Evolutionary conservation across 2,888 invertebrate species (phyloP).

Genomic region (Chorisops tibialis): DNA sequence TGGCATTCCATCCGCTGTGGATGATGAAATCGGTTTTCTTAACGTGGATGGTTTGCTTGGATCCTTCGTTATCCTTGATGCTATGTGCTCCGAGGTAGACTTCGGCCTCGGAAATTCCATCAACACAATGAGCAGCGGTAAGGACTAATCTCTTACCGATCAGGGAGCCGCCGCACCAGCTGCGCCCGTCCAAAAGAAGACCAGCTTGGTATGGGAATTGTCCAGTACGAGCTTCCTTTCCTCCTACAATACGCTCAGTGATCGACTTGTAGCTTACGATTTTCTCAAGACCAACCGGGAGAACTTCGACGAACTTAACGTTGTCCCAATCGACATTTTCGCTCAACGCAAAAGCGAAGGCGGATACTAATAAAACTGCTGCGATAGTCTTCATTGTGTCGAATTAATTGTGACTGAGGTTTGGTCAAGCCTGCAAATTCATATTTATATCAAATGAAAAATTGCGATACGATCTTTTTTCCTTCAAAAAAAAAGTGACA

Average conservation of each 20-base stretch:
- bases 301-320: background rate
- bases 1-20: conserved; percentile 5
- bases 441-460: no score
- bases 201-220: conserved; percentile 47
- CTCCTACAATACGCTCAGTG: conserved; percentile 24
- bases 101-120: conserved; percentile 15
- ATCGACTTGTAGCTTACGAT: background rate
- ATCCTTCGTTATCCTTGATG: background rate
- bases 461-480: no score
- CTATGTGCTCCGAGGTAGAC: conserved; percentile 10
- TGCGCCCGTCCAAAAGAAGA: conserved; percentile 39
- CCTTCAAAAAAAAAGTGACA: no score
- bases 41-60: background rate
- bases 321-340: background rate
- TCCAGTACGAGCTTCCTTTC: conserved; percentile 26
- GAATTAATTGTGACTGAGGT: background rate
- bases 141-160: conserved; percentile 41
- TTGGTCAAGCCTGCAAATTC: no score
- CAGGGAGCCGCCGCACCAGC: conserved; percentile 44
- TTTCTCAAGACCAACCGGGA: background rate
- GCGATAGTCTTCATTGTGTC: conserved; percentile 1
- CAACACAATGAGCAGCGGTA: conserved; percentile 48
- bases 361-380: background rate
- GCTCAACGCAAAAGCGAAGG: background rate
- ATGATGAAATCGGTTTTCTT: conserved; percentile 3